These are phyloP conservation scores for Zeus faber DNA, from an alignment of 2,113 vertebrate species.

Conservation along the genomic window DNA sequence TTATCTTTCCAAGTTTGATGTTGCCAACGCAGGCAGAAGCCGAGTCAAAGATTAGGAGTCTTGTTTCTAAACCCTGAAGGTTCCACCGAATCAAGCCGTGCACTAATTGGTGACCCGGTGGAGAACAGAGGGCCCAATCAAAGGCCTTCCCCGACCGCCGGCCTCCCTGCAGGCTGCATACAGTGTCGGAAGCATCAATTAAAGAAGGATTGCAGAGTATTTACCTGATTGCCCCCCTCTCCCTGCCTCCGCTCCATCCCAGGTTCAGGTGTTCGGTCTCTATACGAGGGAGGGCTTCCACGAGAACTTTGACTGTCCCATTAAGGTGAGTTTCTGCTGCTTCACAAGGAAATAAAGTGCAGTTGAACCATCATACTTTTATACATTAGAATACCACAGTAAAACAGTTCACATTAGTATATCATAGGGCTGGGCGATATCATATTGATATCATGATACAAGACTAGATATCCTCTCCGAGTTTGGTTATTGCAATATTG, in stretches of 20 bases:
- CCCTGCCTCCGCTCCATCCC: constrained; percentile 39
- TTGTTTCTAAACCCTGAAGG: constrained; percentile 60
- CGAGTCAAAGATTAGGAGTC: constrained; percentile 59
- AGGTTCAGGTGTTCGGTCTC: constrained; percentile 96
- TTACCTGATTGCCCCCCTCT: constrained; percentile 40
- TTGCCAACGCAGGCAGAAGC: constrained; percentile 43
- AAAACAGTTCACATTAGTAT: no score
- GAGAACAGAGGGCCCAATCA: constrained; percentile 65
- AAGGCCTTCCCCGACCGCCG: constrained; percentile 42
- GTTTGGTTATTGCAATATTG: no score
- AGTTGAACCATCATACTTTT: no score
- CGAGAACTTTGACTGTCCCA: constrained; percentile 94
- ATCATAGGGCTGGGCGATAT: no score
- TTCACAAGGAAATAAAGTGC: no score
- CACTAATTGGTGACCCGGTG: constrained; percentile 75
- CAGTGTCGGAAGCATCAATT: constrained; percentile 69
- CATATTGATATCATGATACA: no score
- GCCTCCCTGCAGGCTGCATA: constrained; percentile 48
- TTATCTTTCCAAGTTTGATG: constrained; percentile 54
- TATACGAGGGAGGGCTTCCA: constrained; percentile 96
- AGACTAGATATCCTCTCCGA: no score
- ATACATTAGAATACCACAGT: no score
- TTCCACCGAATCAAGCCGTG: constrained; percentile 63
- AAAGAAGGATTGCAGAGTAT: constrained; percentile 50
- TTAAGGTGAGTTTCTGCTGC: constrained; percentile 84